These are phyloP conservation scores for Mormyrus proboscirostris DNA, from an alignment of 2,797 vertebrate genomes.

Conservation along the genomic window DNA sequence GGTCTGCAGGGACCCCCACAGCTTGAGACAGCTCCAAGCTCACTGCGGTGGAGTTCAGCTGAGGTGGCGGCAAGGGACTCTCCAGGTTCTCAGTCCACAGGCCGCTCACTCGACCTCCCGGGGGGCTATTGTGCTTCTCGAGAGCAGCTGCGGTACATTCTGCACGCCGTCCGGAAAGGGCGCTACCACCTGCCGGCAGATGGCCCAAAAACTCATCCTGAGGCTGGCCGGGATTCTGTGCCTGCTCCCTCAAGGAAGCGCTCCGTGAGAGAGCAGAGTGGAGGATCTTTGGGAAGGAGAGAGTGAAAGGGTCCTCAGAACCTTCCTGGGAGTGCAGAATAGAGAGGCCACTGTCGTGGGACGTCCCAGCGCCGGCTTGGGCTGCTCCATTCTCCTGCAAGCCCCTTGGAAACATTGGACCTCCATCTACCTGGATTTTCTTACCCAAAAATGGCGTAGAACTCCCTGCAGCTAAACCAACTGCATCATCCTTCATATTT, in stretches of 20 bases:
- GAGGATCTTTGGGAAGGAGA: conserved; percentile 13
- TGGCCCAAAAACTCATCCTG: conserved; percentile 29
- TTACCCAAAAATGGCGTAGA: conserved; percentile 14
- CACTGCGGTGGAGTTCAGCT: conserved; percentile 60
- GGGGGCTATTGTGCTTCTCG: background rate
- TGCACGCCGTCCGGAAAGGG: background rate
- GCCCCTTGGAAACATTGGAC: background rate
- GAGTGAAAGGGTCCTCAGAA: conserved; percentile 30
- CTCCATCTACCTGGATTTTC: background rate
- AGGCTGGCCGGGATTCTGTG: background rate
- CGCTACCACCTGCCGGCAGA: conserved; percentile 34
- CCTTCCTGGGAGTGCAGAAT: conserved; percentile 41
- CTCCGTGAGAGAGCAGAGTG: conserved; percentile 36
- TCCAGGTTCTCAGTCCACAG: conserved; percentile 49
- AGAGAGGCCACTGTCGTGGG: conserved; percentile 31
- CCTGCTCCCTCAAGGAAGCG: conserved; percentile 21
- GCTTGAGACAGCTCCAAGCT: background rate
- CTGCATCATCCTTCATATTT: background rate
- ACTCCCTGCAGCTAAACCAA: conserved; percentile 1
- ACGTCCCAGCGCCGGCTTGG: conserved; percentile 45
- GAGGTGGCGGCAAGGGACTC: conserved; percentile 55
- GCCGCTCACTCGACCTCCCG: background rate
- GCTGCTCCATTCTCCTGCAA: conserved; percentile 21
- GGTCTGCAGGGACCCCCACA: background rate
- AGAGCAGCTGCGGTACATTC: conserved; percentile 28